Conservation (phyloP, 2,113 vertebrate genomes). For the Panthera tigris region DNA sequence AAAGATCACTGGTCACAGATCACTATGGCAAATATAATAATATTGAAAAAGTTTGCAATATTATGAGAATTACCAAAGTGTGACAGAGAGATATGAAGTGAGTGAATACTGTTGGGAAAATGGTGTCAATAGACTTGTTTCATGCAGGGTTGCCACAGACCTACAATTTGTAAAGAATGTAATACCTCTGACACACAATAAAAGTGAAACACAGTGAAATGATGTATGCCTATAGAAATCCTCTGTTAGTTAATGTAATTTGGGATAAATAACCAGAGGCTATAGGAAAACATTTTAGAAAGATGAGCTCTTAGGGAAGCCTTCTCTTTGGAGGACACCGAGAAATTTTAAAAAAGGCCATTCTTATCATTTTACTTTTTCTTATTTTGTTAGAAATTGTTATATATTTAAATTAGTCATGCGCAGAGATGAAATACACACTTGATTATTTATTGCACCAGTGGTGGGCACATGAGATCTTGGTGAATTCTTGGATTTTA, state of each 20-base stretch:
- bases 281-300: background rate
- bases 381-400: background rate
- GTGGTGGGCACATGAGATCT: background rate
- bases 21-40: background rate
- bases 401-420: background rate
- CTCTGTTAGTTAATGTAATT: background rate
- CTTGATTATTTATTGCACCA: background rate
- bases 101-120: background rate
- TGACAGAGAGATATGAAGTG: background rate
- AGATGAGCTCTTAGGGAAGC: background rate
- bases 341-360: background rate
- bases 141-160: background rate
- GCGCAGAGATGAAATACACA: background rate
- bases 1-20: background rate
- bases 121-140: background rate
- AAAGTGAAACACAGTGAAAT: background rate
- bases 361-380: background rate
- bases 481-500: constrained; percentile 16
- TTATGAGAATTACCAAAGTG: background rate
- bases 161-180: background rate
- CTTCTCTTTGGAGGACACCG: background rate
- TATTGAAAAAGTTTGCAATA: background rate
- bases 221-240: background rate
- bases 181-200: background rate
- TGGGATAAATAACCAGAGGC: background rate